phyloP scores from a whole-genome alignment of 2,113 vertebrate genomes.

The Peromyscus maniculatus region DNA sequence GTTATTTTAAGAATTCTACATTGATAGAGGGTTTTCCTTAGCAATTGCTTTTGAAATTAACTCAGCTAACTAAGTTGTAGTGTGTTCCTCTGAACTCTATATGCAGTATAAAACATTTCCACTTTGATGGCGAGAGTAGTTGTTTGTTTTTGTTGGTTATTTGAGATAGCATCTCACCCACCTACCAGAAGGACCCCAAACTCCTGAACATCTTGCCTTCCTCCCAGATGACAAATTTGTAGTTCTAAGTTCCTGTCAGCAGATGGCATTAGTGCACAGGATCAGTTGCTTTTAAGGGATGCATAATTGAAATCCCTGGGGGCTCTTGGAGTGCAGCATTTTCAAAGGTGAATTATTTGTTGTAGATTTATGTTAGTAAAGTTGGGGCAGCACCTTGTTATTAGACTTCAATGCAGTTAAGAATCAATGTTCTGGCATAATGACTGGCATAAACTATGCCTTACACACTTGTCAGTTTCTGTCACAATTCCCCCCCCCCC shows the following conservation, averaged over 20 bases:
- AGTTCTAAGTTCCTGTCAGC: conserved; percentile 50
- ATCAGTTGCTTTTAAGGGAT: not conserved
- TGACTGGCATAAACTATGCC: not conserved
- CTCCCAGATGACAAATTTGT: not conserved
- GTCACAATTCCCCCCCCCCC: not conserved
- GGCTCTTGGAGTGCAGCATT: not conserved
- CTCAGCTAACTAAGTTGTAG: not conserved
- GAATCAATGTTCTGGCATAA: not conserved
- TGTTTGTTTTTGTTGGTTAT: not conserved
- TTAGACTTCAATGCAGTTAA: not conserved
- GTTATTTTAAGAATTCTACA: not conserved
- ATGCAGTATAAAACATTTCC: not conserved
- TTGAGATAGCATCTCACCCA: not conserved
- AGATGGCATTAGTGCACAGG: conserved; percentile 48
- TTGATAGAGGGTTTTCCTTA: not conserved
- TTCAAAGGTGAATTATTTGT: not conserved
- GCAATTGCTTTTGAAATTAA: conserved; percentile 42
- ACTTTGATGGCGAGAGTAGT: not conserved
- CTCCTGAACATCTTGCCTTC: not conserved
- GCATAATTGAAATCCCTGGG: not conserved
- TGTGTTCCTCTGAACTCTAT: not conserved
- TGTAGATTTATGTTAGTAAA: not conserved
- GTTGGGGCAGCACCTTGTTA: not conserved
- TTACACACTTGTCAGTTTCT: not conserved
- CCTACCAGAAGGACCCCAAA: not conserved